These are phyloP conservation scores for Zapus hudsonius DNA, from an alignment of 2,113 vertebrate species.

Conservation along the genomic window DNA sequence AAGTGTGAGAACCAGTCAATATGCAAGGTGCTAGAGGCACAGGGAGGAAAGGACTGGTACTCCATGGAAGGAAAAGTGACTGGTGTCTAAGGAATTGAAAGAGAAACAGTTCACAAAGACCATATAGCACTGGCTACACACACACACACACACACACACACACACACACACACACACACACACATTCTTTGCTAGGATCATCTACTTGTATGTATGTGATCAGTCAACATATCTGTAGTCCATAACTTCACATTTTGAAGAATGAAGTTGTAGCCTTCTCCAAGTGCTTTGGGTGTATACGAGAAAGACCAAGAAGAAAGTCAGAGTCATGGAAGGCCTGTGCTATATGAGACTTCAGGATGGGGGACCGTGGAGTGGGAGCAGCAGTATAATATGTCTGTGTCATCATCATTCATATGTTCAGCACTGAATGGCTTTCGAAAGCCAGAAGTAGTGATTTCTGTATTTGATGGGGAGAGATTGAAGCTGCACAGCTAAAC, in stretches of 20 bases:
- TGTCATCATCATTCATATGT: fast-evolving
- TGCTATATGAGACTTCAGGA: fast-evolving
- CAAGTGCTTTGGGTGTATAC: fast-evolving
- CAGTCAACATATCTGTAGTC: not conserved
- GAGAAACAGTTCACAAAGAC: not conserved
- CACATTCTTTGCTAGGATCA: not conserved
- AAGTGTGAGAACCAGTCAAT: not conserved
- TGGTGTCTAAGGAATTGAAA: not conserved
- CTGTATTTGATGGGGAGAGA: not conserved
- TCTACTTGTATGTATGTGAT: not conserved
- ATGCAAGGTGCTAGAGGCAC: not conserved
- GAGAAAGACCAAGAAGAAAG: not conserved
- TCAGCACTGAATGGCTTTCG: too few relatives aligned
- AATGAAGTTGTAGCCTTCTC: not conserved
- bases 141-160: too few relatives aligned
- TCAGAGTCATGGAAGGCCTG: fast-evolving
- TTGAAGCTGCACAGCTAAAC: not conserved
- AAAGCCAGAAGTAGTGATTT: not conserved
- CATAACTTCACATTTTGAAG: not conserved
- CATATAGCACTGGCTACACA: too few relatives aligned
- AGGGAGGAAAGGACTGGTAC: not conserved
- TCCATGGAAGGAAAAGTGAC: too few relatives aligned
- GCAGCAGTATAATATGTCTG: fast-evolving
- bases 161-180: too few relatives aligned
- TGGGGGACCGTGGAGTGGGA: fast-evolving